Conservation (phyloP, 37 sponge, comb jelly and placozoan species). For the Eunapius fragilis region DNA sequence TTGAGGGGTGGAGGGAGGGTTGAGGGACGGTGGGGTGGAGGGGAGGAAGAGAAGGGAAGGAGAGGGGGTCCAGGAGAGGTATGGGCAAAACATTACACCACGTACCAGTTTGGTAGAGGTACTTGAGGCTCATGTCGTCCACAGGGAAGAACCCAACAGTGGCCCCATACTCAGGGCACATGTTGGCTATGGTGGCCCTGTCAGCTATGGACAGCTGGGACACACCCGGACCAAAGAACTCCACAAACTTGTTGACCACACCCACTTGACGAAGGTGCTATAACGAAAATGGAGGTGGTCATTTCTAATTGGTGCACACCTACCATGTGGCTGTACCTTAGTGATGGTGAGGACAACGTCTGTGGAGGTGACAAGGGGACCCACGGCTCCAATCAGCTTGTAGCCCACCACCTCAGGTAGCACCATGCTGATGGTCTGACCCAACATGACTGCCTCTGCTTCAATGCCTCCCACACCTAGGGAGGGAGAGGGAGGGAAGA, state of each 20-base stretch:
- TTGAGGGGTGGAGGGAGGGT: no score
- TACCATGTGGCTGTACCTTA: slow-evolving; percentile 53
- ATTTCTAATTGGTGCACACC: neutral
- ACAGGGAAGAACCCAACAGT: slow-evolving; percentile 91
- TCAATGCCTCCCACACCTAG: slow-evolving; percentile 95
- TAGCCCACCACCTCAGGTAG: slow-evolving; percentile 94
- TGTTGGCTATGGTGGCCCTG: slow-evolving; percentile 91
- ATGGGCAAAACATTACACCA: neutral
- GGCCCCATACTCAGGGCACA: slow-evolving; percentile 96
- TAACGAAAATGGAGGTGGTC: neutral
- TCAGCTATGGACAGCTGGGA: slow-evolving; percentile 90
- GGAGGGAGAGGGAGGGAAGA: neutral
- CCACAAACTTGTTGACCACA: slow-evolving; percentile 90
- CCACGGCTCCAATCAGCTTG: slow-evolving; percentile 69
- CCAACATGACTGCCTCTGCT: slow-evolving; percentile 93
- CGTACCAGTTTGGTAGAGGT: slow-evolving; percentile 81
- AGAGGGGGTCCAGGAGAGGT: neutral
- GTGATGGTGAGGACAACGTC: slow-evolving; percentile 94
- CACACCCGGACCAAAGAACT: slow-evolving; percentile 94
- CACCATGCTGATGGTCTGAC: slow-evolving; percentile 89
- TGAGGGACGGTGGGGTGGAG: no score
- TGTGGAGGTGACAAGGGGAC: slow-evolving; percentile 78
- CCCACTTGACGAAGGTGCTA: slow-evolving; percentile 85
- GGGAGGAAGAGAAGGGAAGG: no score
- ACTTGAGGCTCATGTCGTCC: slow-evolving; percentile 82